These are phyloP conservation scores for Heliconius ethilla DNA, from an alignment of 2,888 invertebrate genomes.

Conservation along the genomic window DNA sequence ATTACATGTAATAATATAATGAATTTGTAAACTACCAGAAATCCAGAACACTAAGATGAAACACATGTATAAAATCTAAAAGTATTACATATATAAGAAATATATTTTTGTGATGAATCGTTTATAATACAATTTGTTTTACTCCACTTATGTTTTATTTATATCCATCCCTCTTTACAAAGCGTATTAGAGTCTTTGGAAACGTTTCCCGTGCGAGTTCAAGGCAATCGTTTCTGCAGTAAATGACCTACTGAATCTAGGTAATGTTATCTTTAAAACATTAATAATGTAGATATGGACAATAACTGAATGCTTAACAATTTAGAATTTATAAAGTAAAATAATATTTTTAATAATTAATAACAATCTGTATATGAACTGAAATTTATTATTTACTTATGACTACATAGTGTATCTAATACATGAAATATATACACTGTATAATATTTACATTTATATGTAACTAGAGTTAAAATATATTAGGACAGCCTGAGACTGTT, in stretches of 20 bases:
- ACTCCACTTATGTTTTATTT: neutral
- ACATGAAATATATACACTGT: no score
- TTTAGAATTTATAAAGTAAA: no score
- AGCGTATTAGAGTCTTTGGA: neutral
- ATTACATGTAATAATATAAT: neutral
- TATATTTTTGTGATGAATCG: neutral
- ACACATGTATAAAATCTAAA: neutral
- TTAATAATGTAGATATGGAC: neutral
- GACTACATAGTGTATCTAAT: no score
- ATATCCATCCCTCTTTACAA: neutral
- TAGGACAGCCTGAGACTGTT: neutral
- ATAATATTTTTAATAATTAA: no score
- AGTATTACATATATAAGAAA: neutral
- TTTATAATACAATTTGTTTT: conserved; percentile 5
- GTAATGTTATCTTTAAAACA: neutral
- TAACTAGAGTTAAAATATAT: neutral
- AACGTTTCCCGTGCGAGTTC: neutral
- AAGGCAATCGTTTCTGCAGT: neutral
- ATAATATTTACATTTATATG: neutral
- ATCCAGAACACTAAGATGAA: neutral
- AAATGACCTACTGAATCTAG: neutral
- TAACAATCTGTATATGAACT: no score
- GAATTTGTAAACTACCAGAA: neutral
- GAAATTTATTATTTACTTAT: no score
- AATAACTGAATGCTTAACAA: no score